Percentiles rank a stretch among this genome's conserved stretches.
phyloP scores from a whole-genome alignment of 2,888 invertebrate genomes.

The Ctena decussata region DNA sequence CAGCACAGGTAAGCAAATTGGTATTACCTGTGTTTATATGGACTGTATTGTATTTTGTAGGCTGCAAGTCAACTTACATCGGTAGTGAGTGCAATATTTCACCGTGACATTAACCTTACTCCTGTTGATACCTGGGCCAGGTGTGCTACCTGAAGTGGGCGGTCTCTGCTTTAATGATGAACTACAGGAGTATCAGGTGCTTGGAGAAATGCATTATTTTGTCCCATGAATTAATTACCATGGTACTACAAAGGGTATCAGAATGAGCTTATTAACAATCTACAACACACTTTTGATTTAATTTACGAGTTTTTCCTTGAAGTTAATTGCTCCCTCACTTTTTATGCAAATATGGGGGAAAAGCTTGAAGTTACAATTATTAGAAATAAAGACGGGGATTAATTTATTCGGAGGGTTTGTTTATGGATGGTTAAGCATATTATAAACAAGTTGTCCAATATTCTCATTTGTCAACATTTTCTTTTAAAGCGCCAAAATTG shows the following conservation, averaged over 20 bases:
- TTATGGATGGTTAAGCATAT: too few relatives aligned
- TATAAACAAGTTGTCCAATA: too few relatives aligned
- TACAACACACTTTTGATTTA: neutral
- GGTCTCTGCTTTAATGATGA: neutral
- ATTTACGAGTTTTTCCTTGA: neutral
- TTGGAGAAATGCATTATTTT: neutral
- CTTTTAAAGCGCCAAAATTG: too few relatives aligned
- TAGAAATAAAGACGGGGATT: too few relatives aligned
- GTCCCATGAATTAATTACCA: slow-evolving; percentile 1
- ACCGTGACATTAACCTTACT: neutral
- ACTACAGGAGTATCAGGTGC: neutral
- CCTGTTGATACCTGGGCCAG: neutral
- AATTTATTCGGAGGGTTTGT: too few relatives aligned
- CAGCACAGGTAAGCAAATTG: too few relatives aligned
- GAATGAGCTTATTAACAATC: neutral
- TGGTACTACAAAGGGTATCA: neutral
- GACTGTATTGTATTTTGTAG: too few relatives aligned
- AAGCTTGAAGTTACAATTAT: neutral
- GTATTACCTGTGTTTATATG: too few relatives aligned
- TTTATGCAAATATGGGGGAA: neutral
- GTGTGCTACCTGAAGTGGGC: slow-evolving; percentile 3
- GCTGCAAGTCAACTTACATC: too few relatives aligned
- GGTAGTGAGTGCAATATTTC: too few relatives aligned
- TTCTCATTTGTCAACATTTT: too few relatives aligned
- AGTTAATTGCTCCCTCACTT: neutral